Evolutionary conservation across 1,140 invertebrate genomes (phyloP).

Genomic region (Drosophila ercepeae): DNA sequence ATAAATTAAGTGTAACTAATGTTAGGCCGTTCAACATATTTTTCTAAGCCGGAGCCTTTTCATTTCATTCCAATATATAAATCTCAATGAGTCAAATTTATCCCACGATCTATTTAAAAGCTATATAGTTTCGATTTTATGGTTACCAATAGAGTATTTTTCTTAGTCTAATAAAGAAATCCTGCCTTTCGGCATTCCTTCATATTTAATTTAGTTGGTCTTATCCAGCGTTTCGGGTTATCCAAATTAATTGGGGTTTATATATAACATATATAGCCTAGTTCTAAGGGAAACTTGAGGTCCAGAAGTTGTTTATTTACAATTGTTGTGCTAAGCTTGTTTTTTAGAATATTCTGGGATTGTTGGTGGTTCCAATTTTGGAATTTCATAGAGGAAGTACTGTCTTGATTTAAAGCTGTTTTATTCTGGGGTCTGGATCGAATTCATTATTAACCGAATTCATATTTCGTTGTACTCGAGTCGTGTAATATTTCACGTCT

Average conservation of each 20-base stretch:
- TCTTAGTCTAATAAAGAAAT: slow-evolving; percentile 50
- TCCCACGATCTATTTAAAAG: slow-evolving; percentile 36
- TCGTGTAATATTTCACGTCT: too few relatives aligned
- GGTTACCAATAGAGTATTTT: slow-evolving; percentile 53
- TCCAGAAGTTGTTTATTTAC: slow-evolving; percentile 75
- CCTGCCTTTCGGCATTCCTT: slow-evolving; percentile 34
- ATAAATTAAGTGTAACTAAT: slow-evolving; percentile 15
- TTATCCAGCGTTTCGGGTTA: slow-evolving; percentile 69
- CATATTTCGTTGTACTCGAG: slow-evolving; percentile 72
- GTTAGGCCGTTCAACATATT: slow-evolving; percentile 45
- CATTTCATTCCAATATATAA: background rate
- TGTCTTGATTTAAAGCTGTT: slow-evolving; percentile 46
- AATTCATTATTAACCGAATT: slow-evolving; percentile 45
- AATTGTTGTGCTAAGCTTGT: slow-evolving; percentile 41
- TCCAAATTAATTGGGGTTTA: slow-evolving; percentile 58
- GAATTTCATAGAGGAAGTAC: slow-evolving; percentile 7
- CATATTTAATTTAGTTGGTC: slow-evolving; percentile 76
- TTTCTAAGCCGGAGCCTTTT: slow-evolving; percentile 12
- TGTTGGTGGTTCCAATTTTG: background rate
- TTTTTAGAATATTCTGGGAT: slow-evolving; percentile 7
- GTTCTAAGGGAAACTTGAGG: slow-evolving; percentile 64
- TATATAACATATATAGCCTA: slow-evolving; percentile 47
- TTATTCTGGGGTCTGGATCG: slow-evolving; percentile 28
- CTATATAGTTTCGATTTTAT: slow-evolving; percentile 30
- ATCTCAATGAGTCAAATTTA: slow-evolving; percentile 10